Base-by-base conservation (phyloP, 2,113 vertebrate species). In the Scytalopus superciliaris region DNA sequence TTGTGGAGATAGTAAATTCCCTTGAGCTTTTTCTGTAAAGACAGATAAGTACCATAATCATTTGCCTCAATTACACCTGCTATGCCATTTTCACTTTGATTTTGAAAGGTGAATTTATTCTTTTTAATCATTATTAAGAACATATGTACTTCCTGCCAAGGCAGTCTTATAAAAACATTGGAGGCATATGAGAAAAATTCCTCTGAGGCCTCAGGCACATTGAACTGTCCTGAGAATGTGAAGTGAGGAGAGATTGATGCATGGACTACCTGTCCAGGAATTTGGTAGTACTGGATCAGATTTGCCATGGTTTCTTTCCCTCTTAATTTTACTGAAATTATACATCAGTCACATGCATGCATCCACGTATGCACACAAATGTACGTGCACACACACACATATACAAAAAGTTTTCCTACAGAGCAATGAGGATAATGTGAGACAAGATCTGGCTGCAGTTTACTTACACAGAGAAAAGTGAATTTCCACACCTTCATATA, bases 181-280 rank as follows among this genome's bases (percentile, higher is more conserved):
- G 52, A 96, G 90, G 93, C 94, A 90, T 94, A 92, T 82, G 93
- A 96, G 73, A 94, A 96, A 96, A 95, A 97, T 96, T 93, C 92
- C 75, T 95, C 69, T 81, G 90, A 90, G 92, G 85, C 83, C 88
- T 95, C 79, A 92, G 64, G 66, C 90, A 96, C 62, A 79, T 57
- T 90, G 94, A 97, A 84, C 83, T 95, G 90, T 90, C 93, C 88
- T 79, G 83, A 93, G 88, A 96, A 94, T 31, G 90, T 84, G 66
- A 97, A 93, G 90, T 84, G 88, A 95, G 73, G 92, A 95, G 88
- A 97, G 93, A 96, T 93, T 97, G 96, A 96, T 95, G 92, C 90
- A 94, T 93, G 73, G 76, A 57, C 86, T 94, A 96, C 83, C 90
- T 96, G 85, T 84, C 68, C 90, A 95, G 93, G 88, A 97, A 97